Percentiles rank a stretch among this genome's conserved stretches.
Conservation (phyloP, 2,797 vertebrate species). For the Hydrocynus forskahlii region DNA sequence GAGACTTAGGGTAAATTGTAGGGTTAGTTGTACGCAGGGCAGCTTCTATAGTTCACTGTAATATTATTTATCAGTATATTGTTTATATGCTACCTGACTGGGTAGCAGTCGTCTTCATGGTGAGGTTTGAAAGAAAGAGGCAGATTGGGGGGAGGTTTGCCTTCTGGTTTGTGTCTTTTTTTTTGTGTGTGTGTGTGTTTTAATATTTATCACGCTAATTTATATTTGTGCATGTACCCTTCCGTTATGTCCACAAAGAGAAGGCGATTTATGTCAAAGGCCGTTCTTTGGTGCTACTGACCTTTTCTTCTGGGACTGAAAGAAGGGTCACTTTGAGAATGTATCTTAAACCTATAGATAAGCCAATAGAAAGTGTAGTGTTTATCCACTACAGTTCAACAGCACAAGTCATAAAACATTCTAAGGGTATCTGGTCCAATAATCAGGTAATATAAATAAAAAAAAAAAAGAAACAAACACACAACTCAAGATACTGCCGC, state of each 20-base stretch:
- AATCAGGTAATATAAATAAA: conserved; percentile 22
- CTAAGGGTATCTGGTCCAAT: conserved; percentile 45
- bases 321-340: conserved; percentile 30
- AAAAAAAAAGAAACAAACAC: background rate
- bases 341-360: conserved; percentile 44
- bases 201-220: conserved; percentile 70
- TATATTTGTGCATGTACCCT: conserved; percentile 68
- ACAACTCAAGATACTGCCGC: background rate
- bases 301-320: conserved; percentile 4
- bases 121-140: conserved; percentile 49
- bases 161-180: conserved; percentile 42
- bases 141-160: conserved; percentile 51
- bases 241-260: conserved; percentile 63
- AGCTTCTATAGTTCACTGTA: conserved; percentile 73
- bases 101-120: conserved; percentile 45
- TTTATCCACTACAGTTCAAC: conserved; percentile 26
- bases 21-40: conserved; percentile 67
- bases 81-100: conserved; percentile 62
- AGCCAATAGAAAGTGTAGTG: conserved; percentile 4
- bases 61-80: conserved; percentile 70
- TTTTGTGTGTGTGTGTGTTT: conserved; percentile 11
- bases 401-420: conserved; percentile 32
- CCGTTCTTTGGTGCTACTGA: conserved; percentile 55
- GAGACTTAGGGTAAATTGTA: conserved; percentile 43
- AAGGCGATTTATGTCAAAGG: conserved; percentile 35